Evolutionary conservation across 2,888 invertebrate genomes (phyloP).

Genomic region (Gastracanthus pulcherrimus): DNA sequence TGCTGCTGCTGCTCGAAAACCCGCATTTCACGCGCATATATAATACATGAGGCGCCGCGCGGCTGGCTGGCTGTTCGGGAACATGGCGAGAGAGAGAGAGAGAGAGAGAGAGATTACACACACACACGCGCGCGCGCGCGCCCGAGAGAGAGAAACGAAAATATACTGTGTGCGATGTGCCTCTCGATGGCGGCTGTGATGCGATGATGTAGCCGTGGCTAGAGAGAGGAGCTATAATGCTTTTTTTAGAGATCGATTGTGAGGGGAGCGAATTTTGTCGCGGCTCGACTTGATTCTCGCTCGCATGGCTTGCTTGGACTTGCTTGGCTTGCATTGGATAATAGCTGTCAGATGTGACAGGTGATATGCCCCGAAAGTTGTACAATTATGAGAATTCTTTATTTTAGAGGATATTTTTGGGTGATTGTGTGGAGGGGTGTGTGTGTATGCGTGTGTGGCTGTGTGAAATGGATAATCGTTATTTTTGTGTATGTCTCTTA

Average conservation of each 20-base stretch:
- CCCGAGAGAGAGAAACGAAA: slow-evolving; percentile 36
- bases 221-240: not conserved
- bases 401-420: too few species aligned
- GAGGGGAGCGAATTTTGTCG: slow-evolving; percentile 10
- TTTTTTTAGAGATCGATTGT: slow-evolving; percentile 24
- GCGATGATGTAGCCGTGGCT: not conserved
- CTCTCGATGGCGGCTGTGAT: not conserved
- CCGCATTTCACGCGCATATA: slow-evolving; percentile 45
- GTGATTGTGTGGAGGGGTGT: too few species aligned
- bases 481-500: not conserved
- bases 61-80: slow-evolving; percentile 16
- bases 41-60: slow-evolving; percentile 36
- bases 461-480: not conserved
- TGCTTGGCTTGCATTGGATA: too few species aligned
- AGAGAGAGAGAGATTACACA: too few species aligned
- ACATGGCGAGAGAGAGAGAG: slow-evolving; percentile 54
- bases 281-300: too few species aligned
- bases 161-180: slow-evolving; percentile 9
- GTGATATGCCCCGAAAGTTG: not conserved
- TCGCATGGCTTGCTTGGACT: too few species aligned
- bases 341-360: not conserved
- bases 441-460: too few species aligned
- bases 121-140: not conserved
- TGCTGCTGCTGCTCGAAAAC: slow-evolving; percentile 10
- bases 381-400: too few species aligned